Evolutionary conservation across 2,113 vertebrate genomes (phyloP), one percentile per base, ranked within the genome.

Genomic region (Apistogramma diplotaenia): DNA sequence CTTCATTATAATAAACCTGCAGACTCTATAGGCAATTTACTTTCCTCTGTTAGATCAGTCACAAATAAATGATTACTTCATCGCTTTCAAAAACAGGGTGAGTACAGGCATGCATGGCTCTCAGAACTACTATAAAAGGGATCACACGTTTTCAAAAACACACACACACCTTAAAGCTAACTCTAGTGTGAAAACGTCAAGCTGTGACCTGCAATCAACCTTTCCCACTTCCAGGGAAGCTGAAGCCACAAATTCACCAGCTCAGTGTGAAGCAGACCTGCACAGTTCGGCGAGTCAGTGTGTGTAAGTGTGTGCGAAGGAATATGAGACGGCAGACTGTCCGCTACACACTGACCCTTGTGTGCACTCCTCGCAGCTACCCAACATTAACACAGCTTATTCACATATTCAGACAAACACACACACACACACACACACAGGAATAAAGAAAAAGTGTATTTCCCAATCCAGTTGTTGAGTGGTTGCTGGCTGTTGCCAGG

Each of bases 201-300:
- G 81, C 76, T 77, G 65, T 91, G 91, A 92, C 91, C 91, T 79
- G 89, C 67, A 62, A 21, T 77, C 25, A 79, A 93, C 91, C 89
- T 92, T 91, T 93, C 88, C 85, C 85, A 91, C 89, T 90, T 87
- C 81, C 91, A 92, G 86, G 13, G 53, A 79, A 75, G 81, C 82
- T 85, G 83, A 85, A 77, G 83, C 82, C 67, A 51, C 89, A 89
- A 84, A 93, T 93, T 93, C 91, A 90, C 46, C 86, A 89, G 87
- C 89, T 82, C 74, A 43, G 83, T 90, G 92, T 53, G 67, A 93
- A 81, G 86, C 79, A 78, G 87, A 87, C 73, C 60, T 37, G 55
- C 46, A 61, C 59, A 29, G 81, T 72, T 65, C 21, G 2, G 62
- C n/a, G 23, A 21, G 40, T 73, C 29, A 57, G 56, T 51, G 78